Evolutionary conservation across 2,113 vertebrate species (phyloP).

Genomic region (Lepisosteus osseus): DNA sequence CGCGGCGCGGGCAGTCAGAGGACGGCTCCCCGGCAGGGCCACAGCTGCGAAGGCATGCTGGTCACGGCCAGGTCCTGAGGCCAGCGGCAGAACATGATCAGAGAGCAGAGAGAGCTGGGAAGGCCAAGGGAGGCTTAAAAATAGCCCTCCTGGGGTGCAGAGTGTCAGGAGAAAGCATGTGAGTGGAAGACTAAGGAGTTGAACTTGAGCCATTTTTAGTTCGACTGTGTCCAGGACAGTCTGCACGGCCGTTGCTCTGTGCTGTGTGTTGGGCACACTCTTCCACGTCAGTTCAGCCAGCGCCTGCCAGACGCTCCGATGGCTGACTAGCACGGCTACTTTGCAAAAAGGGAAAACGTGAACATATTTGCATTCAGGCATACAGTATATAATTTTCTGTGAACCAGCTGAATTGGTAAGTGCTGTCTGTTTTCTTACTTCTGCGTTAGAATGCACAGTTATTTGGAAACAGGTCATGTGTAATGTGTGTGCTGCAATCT

Average conservation of each 20-base stretch:
- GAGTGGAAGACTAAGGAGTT: slow-evolving; percentile 28
- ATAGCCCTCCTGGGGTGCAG: slow-evolving; percentile 29
- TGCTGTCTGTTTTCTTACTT: not conserved
- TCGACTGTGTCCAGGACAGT: slow-evolving; percentile 27
- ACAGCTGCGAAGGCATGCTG: slow-evolving; percentile 26
- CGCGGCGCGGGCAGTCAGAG: slow-evolving; percentile 11
- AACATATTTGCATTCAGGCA: slow-evolving; percentile 2
- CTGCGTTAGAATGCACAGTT: not conserved
- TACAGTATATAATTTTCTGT: not conserved
- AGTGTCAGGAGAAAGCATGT: slow-evolving; percentile 43
- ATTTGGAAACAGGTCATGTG: not conserved
- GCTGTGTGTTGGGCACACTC: slow-evolving; percentile 12
- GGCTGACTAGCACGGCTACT: too few relatives aligned
- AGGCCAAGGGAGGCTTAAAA: slow-evolving; percentile 53
- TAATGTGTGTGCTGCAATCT: not conserved
- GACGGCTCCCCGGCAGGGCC: slow-evolving; percentile 4
- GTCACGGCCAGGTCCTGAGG: slow-evolving; percentile 28
- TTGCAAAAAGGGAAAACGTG: too few relatives aligned
- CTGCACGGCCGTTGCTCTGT: slow-evolving; percentile 15
- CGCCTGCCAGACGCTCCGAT: too few relatives aligned
- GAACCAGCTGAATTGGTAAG: slow-evolving; percentile 42
- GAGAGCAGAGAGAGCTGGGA: slow-evolving; percentile 34
- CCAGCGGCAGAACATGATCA: slow-evolving; percentile 42
- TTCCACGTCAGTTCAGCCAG: not conserved
- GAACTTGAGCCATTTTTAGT: slow-evolving; percentile 31